Conservation (phyloP, 2,113 vertebrate species). For the Pandion haliaetus region DNA sequence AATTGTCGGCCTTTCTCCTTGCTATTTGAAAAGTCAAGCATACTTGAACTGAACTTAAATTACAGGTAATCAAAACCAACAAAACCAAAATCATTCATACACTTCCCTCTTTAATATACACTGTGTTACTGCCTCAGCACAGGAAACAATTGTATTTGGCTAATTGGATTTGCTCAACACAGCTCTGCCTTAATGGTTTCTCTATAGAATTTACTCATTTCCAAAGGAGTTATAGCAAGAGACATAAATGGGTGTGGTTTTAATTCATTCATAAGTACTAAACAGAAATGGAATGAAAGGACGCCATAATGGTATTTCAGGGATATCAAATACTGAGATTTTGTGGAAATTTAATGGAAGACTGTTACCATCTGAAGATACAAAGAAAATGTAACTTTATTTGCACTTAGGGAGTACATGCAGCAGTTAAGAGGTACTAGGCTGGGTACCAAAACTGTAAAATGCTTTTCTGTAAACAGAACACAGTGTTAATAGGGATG, state of each 20-base stretch:
- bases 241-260: background rate
- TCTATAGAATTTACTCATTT: background rate
- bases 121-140: background rate
- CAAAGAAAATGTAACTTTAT: background rate
- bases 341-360: background rate
- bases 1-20: background rate
- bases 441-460: background rate
- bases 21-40: conserved; percentile 17
- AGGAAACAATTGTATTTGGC: background rate
- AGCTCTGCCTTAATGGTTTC: background rate
- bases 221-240: background rate
- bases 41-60: background rate
- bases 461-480: background rate
- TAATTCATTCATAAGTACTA: background rate
- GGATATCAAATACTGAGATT: background rate
- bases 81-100: background rate
- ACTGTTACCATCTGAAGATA: background rate
- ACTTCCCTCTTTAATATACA: background rate
- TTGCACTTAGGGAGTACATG: background rate
- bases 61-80: background rate
- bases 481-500: background rate
- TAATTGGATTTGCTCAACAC: background rate
- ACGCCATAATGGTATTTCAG: background rate
- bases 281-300: background rate
- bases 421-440: background rate